Evolutionary conservation across 1,140 invertebrate species (phyloP).

Genomic region (Bathynomus jamesi): DNA sequence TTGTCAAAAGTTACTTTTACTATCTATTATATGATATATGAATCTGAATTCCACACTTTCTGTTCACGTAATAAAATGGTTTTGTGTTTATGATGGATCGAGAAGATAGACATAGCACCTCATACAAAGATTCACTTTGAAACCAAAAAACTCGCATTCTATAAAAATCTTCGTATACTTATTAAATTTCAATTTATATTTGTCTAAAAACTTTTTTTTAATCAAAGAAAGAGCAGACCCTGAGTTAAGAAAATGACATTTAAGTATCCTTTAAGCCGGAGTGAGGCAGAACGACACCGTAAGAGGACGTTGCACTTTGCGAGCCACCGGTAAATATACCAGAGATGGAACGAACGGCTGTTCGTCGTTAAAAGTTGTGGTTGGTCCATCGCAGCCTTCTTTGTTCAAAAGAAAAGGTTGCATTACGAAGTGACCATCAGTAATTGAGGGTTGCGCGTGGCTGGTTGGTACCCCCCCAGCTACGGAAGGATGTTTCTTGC

Average conservation of each 20-base stretch:
- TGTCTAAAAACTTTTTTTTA: not conserved
- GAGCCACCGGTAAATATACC: constrained; percentile 81
- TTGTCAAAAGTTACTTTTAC: not conserved
- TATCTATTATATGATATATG: too few species aligned
- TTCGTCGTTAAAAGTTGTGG: constrained; percentile 41
- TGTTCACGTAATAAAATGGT: too few species aligned
- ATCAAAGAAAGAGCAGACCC: not conserved
- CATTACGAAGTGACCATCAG: constrained; percentile 56
- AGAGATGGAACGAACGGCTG: constrained; percentile 70
- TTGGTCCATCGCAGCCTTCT: constrained; percentile 15
- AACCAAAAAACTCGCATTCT: not conserved
- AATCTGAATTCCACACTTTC: too few species aligned
- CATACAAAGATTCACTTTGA: too few species aligned
- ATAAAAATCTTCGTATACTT: not conserved
- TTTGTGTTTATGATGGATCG: too few species aligned
- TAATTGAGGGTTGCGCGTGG: constrained; percentile 41
- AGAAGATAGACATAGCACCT: too few species aligned
- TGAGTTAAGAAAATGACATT: not conserved
- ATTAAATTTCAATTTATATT: too few species aligned
- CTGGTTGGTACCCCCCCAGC: constrained; percentile 39
- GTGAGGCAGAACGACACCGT: constrained; percentile 85
- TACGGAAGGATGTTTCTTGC: constrained; percentile 41
- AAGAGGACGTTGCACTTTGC: constrained; percentile 66
- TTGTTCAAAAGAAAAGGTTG: constrained; percentile 71
- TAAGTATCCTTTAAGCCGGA: constrained; percentile 55